These are phyloP conservation scores for Megalurothrips usitatus DNA, from an alignment of 2,888 invertebrate species.

Conservation along the genomic window DNA sequence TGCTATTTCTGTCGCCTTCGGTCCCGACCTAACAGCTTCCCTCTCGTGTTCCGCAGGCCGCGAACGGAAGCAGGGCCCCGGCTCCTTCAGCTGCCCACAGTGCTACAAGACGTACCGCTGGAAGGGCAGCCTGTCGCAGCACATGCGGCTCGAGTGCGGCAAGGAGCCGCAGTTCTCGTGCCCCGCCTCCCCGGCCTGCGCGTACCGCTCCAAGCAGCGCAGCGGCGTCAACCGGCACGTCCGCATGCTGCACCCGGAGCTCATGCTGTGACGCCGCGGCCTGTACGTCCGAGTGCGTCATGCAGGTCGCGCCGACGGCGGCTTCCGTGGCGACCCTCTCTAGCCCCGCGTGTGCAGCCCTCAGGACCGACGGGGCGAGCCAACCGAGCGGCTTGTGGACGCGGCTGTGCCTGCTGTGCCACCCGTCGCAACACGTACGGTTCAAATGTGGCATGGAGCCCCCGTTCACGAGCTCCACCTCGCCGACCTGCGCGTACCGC, in stretches of 20 bases:
- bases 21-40: neutral
- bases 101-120: slow-evolving; percentile 5
- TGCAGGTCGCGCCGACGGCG: no score
- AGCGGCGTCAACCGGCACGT: slow-evolving; percentile 27
- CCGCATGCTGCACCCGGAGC: slow-evolving; percentile 26
- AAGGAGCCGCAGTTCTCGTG: slow-evolving; percentile 8
- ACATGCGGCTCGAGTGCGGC: slow-evolving; percentile 15
- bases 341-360: neutral
- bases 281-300: neutral
- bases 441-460: neutral
- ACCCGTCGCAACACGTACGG: neutral
- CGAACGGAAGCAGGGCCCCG: neutral
- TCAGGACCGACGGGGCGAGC: no score
- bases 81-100: neutral
- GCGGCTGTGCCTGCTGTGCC: neutral
- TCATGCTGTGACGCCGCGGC: neutral
- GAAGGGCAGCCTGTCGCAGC: slow-evolving; percentile 18
- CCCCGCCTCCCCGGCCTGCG: slow-evolving; percentile 24
- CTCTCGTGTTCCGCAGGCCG: neutral
- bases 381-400: no score
- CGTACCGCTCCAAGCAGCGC: slow-evolving; percentile 32
- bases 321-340: neutral
- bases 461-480: neutral
- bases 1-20: no score
- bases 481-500: slow-evolving; percentile 30